Evolutionary conservation across 2,888 invertebrate genomes (phyloP).

Genomic region (Lacanobia oleracea): DNA sequence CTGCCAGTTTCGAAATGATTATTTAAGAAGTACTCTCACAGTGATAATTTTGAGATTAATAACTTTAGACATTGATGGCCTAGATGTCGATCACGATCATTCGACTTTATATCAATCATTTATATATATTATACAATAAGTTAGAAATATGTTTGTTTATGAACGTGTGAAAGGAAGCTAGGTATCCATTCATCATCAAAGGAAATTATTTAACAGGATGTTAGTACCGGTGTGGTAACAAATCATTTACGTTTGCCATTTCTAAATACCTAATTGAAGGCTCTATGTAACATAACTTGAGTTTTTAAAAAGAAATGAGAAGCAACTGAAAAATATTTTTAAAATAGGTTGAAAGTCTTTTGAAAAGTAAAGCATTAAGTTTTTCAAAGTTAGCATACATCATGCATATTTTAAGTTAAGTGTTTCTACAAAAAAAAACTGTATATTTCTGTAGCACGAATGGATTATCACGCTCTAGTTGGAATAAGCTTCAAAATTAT

Average conservation of each 20-base stretch:
- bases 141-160: conserved; percentile 18
- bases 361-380: background rate
- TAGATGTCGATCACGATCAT: conserved; percentile 51
- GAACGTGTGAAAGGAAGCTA: conserved; percentile 37
- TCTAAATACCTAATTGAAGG: background rate
- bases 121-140: conserved; percentile 19
- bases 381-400: background rate
- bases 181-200: conserved; percentile 6
- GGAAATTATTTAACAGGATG: conserved; percentile 48
- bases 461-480: background rate
- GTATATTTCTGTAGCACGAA: background rate
- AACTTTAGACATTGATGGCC: conserved; percentile 49
- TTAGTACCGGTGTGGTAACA: conserved; percentile 3
- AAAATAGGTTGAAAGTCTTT: background rate
- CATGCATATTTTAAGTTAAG: no score
- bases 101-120: conserved; percentile 55
- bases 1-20: conserved; percentile 48
- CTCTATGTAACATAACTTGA: background rate
- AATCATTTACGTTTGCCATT: conserved; percentile 15
- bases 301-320: background rate
- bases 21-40: conserved; percentile 44
- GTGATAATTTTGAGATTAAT: conserved; percentile 49
- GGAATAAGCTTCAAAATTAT: background rate
- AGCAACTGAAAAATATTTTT: background rate
- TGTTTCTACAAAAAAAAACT: background rate